Evolutionary conservation across 2,113 vertebrate species (phyloP), one percentile per base, ranked within the genome.

Genomic region (Pedionomus torquatus): DNA sequence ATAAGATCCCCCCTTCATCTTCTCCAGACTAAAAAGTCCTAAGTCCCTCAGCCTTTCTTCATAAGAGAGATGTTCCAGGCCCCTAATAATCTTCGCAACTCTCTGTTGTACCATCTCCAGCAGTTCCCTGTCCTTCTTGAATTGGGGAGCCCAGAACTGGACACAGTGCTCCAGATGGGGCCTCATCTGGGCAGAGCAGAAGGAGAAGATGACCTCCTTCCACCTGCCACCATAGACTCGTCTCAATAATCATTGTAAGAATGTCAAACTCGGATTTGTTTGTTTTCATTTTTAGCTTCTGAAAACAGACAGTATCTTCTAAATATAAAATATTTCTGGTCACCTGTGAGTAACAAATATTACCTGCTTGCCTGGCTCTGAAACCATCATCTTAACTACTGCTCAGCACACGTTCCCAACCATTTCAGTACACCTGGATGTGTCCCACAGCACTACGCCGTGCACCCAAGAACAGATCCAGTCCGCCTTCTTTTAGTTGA

Each of bases 401-500:
- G 68, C 39, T 60, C 33, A 76, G 41, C 57, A 89, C 43, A 71
- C 2, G 4, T 44, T 82, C 48, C 25, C 66, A 69, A 31, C 63
- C 54, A 25, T 90, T 88, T 69, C 66, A 65, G 35, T 52, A 75
- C 26, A 66, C 66, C 30, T 71, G 57, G 46, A 39, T 11, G 30
- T 55, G 61, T 44, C 61, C 51, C 24, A 5, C 6, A 57, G 43
- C n/a, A 52, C 46, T 37, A 44, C 5, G 10, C 0, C 2, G 18
- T 39, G 23, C 35, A 61, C 64, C n/a, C 44, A 65, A 81, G 68
- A 64, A 72, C 41, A 88, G 51, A 84, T 10, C 28, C n/a, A 17
- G 24, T 28, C n/a, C 41, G 24, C 28, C 41, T 72, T 70, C 4
- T 0, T n/a, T 26, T n/a, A 55, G n/a, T 16, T 48, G 31, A 68